Base-by-base conservation (phyloP, 2,113 vertebrate species). In the Apistogramma diplotaenia region DNA sequence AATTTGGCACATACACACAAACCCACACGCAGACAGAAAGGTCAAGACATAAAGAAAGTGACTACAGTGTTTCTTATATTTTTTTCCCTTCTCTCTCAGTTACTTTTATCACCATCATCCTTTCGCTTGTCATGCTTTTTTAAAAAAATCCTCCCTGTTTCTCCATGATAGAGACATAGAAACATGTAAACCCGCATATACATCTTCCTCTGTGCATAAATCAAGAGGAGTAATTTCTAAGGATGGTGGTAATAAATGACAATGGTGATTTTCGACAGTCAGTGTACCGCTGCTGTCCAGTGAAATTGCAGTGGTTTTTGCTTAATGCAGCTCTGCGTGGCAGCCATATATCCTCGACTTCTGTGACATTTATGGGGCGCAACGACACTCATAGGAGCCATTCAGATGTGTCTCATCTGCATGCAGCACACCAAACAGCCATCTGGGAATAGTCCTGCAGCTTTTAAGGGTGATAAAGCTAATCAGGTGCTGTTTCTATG, bases 331-430 rank as follows among this genome's bases (percentile, higher is more conserved):
- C 86, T 78, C 87, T 87, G 86, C 90, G 80, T 79, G 87, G 71
- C 71, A 79, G 89, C 90, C 79, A 87, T 95, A 93, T 92, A 93
- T 95, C 79, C 78, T 84, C 81, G 79, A 79, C 88, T 90, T 89
- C 85, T 85, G 84, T 94, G 94, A 95, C 94, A 94, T 96, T 95
- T 95, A 94, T 90, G 91, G 89, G 91, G 88, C 78, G 81, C 82
- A 91, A 95, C 88, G 90, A 93, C 92, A 93, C 94, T 94, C 94
- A 46, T 59, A 94, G 93, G 95, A 94, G 79, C 90, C 92, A 91
- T 95, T 94, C 89, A 88, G 90, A 93, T 93, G 85, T 25, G 83
- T 89, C 92, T 94, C 86, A 91, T 93, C 91, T 84, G 84, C 90
- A 93, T 93, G 93, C 92, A 85, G 80, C 27, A 60, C 84, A 91